Evolutionary conservation across 2,113 vertebrate species (phyloP), one percentile per base, ranked within the genome.

Genomic region (Lasiurus cinereus): DNA sequence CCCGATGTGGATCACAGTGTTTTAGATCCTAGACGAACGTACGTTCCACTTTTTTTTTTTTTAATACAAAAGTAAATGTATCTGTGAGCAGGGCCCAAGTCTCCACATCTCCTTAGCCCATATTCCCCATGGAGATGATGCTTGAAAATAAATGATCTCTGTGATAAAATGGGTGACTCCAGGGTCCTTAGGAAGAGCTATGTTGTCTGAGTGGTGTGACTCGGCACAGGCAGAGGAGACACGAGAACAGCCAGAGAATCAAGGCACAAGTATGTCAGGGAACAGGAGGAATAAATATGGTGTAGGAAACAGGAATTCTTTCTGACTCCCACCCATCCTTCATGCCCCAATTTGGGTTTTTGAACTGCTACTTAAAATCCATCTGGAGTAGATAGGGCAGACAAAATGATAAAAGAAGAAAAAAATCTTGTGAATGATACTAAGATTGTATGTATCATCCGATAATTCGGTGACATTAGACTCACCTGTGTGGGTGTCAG

Each of bases 201-300:
- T 8, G 8, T 3, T 39, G 15, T 64, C 36, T 62, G 24, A 13
- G 13, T 24, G 64, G 8, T 36, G 2, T 46, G 56, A 87, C 54
- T 14, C 39, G 62, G 5, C 5, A 52, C 29, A 69, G 85, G 48
- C 2, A 1, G 69, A 62, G 78, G 24, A 69, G 69, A 86, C 15
- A 48, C 3, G n/a, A 48, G 22, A 39, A 54, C 19, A 46, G 29
- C 31, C 21, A 56, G 21, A 22, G 50, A 29, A 29, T 24, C 10
- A 0, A 29, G 19, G 22, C 46, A 5, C 3, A 64, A 43, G 21
- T 5, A 6, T 18, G 2, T 1, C 16, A 36, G 52, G 24, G 18
- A 36, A 3, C 5, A 13, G 21, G 10, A 46, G 22, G 54, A 6
- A 56, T 5, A 29, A 14, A 18, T 5, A 4, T 0, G 11, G 29